Evolutionary conservation across 1,140 invertebrate species (phyloP).

Genomic region (Metopolophium dirhodum): DNA sequence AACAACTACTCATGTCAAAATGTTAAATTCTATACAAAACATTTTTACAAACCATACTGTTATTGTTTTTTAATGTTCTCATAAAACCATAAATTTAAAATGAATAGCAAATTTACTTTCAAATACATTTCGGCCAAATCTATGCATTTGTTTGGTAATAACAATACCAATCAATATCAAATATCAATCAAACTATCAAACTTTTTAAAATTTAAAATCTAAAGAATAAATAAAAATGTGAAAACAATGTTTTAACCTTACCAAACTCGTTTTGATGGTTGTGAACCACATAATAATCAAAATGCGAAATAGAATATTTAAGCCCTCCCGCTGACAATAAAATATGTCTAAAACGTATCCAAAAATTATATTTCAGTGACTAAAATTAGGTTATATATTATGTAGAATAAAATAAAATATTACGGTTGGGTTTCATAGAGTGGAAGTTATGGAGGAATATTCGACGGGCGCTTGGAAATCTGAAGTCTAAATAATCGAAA

Average conservation of each 20-base stretch:
- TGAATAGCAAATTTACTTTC: too few relatives aligned
- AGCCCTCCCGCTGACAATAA: not conserved
- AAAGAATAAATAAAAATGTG: not conserved
- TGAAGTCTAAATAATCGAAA: too few relatives aligned
- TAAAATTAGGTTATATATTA: not conserved
- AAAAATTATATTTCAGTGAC: not conserved
- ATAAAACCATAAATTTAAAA: too few relatives aligned
- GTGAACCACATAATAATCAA: not conserved
- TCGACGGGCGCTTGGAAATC: too few relatives aligned
- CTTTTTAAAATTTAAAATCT: not conserved
- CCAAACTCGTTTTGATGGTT: not conserved
- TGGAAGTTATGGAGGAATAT: too few relatives aligned
- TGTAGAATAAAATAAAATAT: too few relatives aligned
- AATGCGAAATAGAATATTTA: not conserved
- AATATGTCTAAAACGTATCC: not conserved
- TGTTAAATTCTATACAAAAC: too few relatives aligned
- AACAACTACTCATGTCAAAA: too few relatives aligned
- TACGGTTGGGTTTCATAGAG: too few relatives aligned
- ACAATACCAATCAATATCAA: not conserved
- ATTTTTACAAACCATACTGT: too few relatives aligned
- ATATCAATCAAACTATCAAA: not conserved
- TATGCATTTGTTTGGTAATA: not conserved
- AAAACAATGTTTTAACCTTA: not conserved
- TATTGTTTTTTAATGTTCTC: too few relatives aligned
- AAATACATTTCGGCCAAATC: too few relatives aligned